Evolutionary conservation across 1,140 invertebrate species (phyloP).

Genomic region (Papilio machaon): DNA sequence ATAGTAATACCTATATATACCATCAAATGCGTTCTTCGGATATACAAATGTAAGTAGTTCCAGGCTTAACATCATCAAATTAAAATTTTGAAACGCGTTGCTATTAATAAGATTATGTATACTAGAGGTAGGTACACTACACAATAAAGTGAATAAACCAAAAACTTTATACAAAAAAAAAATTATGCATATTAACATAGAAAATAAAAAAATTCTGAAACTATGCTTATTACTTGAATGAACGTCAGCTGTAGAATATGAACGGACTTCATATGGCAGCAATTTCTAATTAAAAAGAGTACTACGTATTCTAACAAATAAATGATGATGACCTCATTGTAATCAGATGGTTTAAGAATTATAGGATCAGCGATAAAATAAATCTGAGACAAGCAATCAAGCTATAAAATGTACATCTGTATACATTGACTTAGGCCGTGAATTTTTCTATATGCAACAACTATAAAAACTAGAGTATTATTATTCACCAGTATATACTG

Average conservation of each 20-base stretch:
- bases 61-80: background rate
- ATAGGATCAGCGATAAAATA: background rate
- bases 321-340: conserved; percentile 9
- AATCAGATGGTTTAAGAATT: background rate
- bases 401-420: background rate
- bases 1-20: background rate
- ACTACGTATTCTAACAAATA: conserved; percentile 1
- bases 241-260: background rate
- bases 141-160: too few species aligned
- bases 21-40: background rate
- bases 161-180: background rate
- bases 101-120: too few species aligned
- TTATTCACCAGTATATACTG: too few species aligned
- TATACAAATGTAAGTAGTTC: background rate
- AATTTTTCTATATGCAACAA: too few species aligned
- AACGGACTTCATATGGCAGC: background rate
- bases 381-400: background rate
- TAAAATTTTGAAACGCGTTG: too few species aligned
- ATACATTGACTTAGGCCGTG: too few species aligned
- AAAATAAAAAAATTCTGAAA: background rate
- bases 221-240: background rate
- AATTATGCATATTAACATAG: background rate
- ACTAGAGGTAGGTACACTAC: too few species aligned
- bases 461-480: too few species aligned
- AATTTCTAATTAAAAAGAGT: background rate